phyloP scores from a whole-genome alignment of 2,888 invertebrate genomes.

The Gastracanthus pulcherrimus region DNA sequence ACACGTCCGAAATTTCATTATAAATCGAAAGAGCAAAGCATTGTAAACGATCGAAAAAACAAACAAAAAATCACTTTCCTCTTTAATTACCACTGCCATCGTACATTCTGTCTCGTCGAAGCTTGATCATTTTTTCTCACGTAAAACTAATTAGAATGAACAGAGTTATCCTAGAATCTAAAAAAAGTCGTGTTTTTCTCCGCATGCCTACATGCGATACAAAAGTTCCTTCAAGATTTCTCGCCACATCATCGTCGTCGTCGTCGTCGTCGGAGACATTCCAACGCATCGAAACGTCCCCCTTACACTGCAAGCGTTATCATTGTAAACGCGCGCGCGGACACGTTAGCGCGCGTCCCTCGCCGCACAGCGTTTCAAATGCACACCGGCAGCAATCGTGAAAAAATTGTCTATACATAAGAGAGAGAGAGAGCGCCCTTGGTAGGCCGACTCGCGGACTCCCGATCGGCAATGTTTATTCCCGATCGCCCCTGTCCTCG shows the following conservation, averaged over 20 bases:
- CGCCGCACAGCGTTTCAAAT: conserved; percentile 38
- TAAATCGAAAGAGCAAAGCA: background rate
- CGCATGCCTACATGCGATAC: conserved; percentile 13
- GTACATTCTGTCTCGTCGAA: background rate
- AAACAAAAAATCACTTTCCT: background rate
- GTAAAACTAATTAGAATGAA: conserved; percentile 37
- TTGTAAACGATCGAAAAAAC: no score
- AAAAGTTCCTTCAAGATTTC: conserved; percentile 21
- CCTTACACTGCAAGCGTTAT: background rate
- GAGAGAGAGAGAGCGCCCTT: no score
- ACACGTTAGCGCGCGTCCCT: no score
- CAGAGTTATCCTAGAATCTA: conserved; percentile 26
- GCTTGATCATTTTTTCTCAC: background rate
- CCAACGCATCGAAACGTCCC: conserved; percentile 8
- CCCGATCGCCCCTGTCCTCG: conserved; percentile 77
- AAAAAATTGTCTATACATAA: conserved; percentile 36
- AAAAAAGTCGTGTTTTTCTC: conserved; percentile 1
- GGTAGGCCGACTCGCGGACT: background rate
- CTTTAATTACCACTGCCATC: background rate
- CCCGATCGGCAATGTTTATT: conserved; percentile 62
- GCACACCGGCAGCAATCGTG: conserved; percentile 20
- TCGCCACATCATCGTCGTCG: conserved; percentile 18
- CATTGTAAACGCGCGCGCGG: no score
- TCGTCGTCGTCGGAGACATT: conserved; percentile 20
- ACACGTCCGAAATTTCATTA: conserved; percentile 8